phyloP scores from a whole-genome alignment of 2,888 invertebrate genomes.

The Tipula confusa region DNA sequence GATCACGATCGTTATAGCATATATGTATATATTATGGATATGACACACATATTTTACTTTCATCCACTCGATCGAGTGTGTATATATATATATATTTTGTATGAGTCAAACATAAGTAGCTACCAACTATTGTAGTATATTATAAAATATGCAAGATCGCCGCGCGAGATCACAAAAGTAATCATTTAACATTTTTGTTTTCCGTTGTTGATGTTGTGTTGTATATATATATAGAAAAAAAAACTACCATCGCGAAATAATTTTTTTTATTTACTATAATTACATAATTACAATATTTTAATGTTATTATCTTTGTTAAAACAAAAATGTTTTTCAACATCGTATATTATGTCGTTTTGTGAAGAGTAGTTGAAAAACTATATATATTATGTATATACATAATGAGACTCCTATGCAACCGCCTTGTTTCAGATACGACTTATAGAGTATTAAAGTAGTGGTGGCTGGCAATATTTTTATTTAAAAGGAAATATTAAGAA shows the following conservation, averaged over 20 bases:
- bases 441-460: not conserved
- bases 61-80: not conserved
- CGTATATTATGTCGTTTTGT: not conserved
- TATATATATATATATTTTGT: not conserved
- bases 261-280: not conserved
- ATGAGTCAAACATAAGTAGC: not conserved
- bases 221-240: not conserved
- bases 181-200: not conserved
- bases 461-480: not conserved
- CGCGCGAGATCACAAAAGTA: not conserved
- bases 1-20: not conserved
- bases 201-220: too few relatives aligned
- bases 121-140: too few relatives aligned
- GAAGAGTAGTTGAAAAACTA: not conserved
- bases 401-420: not conserved
- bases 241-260: not conserved
- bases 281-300: not conserved
- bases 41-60: constrained; percentile 6
- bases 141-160: not conserved
- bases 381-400: not conserved
- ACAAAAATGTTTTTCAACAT: not conserved
- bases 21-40: not conserved
- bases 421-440: not conserved
- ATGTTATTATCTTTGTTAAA: not conserved
- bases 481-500: not conserved